These are phyloP conservation scores for Drosophila mulleri DNA, from an alignment of 2,888 invertebrate species.

Conservation along the genomic window DNA sequence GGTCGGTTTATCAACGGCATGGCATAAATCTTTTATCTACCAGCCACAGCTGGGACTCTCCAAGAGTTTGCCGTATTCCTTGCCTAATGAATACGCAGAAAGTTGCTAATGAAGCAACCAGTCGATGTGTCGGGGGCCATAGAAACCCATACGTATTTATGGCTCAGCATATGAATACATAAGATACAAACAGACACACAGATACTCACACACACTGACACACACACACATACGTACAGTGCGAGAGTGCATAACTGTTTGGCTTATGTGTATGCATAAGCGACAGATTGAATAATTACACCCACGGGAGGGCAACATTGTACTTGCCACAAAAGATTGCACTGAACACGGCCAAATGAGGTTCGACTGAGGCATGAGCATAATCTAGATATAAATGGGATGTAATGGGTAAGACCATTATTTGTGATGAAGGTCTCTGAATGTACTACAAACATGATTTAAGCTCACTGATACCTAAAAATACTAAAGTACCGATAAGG, in stretches of 20 bases:
- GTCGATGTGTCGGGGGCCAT: conserved; percentile 35
- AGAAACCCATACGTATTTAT: conserved; percentile 18
- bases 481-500: neutral
- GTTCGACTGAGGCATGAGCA: conserved; percentile 12
- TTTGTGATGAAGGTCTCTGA: conserved; percentile 2
- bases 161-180: conserved; percentile 15
- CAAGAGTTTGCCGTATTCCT: conserved; percentile 32
- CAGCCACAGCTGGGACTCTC: conserved; percentile 65
- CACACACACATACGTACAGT: conserved; percentile 10
- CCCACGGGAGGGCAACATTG: conserved; percentile 54
- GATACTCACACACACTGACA: neutral
- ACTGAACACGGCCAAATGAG: conserved; percentile 26
- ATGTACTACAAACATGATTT: neutral
- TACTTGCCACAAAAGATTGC: conserved; percentile 31
- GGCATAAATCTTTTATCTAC: conserved; percentile 78
- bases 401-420: conserved; percentile 10
- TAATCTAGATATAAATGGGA: conserved; percentile 24
- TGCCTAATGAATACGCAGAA: conserved; percentile 78
- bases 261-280: conserved; percentile 46
- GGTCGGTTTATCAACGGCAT: conserved; percentile 69
- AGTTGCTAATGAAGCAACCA: conserved; percentile 79
- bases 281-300: conserved; percentile 76
- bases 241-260: conserved; percentile 34
- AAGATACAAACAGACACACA: conserved; percentile 17
- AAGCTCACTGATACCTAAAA: neutral